Evolutionary conservation across 2,888 invertebrate species (phyloP), one percentile per base, ranked within the genome.

Genomic region (Escarpia spicata): DNA sequence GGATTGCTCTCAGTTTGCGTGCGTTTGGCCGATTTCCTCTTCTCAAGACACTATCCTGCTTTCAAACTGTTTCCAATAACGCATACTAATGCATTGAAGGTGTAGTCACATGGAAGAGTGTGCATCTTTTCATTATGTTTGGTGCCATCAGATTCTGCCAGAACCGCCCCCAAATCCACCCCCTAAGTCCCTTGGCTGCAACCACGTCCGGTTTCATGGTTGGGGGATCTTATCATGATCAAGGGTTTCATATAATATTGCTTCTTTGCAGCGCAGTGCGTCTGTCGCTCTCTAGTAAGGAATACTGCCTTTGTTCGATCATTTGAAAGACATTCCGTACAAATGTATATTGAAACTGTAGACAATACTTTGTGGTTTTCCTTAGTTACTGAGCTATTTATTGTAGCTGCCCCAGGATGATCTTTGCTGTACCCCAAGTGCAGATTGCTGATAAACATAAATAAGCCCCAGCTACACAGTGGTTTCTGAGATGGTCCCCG

Each of bases 361-460:
- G 26, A 75, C 75, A 75, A 75, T 75, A 75, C 75, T 2, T 75
- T 75, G 75, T 75, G 75, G 75, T 75, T 75, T 75, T 75, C 75
- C 75, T 75, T 75, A 75, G 75, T 75, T 75, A 26, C 75, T 75
- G 19, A 75, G 75, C 75, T 75, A 75, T 75, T 75, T 75, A 75
- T 75, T 75, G 75, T 75, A 75, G 75, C 19, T 19, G 75, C 75
- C 75, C 19, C 75, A 1, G 75, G 75, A 75, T 75, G 19, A 75
- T 75, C 75, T 75, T 75, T 75, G 75, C n/a, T 3, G 0, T 75
- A 75, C n/a, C 75, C 75, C 19, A 75, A 75, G 75, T 75, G 75
- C 75, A 75, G 75, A 75, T 75, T 75, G 75, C 75, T 75, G 75
- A 75, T 75, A 75, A 75, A 75, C 75, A 75, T 75, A 75, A 75